Base-by-base conservation (phyloP, 2,113 vertebrate species). In the Naja naja region DNA sequence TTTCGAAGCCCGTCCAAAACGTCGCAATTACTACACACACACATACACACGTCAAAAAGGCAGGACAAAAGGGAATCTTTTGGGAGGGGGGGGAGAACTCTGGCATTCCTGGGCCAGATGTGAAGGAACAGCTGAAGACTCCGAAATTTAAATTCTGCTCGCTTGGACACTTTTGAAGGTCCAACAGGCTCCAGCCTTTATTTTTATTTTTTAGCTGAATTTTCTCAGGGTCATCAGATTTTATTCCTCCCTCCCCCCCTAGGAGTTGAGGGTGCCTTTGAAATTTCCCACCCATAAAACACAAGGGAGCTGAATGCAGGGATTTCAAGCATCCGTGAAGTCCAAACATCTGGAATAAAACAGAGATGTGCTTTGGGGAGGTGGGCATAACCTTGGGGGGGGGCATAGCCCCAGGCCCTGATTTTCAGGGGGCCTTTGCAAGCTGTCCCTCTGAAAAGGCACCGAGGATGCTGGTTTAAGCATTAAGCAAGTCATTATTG, bases 21-120 rank as follows among this genome's bases (percentile, higher is more conserved):
- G 92, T 93, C 92, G 4, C 93, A 92, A 74, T 91, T 92, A 55
- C 92, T 89, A 74, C 89, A 34, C 30, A 34, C 14, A 16, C 27
- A n/a, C 30, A n/a, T 30, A 69, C 30, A 6, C 12, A 93, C 92
- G 89, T 85, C 89, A 45, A 60, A 87, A 87, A 93, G 91, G 93
- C 94, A 96, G 94, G 3, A 74, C 55, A 95, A 94, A 95, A 96
- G 95, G 16, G 91, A 91, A 56, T 27, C 64, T 94, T 95, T 14
- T 5, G 39, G 12, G 55, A 0, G 58, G 27, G 1, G 49, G 25
- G 0, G 25, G 2, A 1, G 9, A 14, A 69, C 20, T 1, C 22
- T 49, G n/a, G 34, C 45, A 87, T 90, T 87, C n/a, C 55, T 43
- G 22, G 45, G 43, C 55, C 49, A 87, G 45, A 27, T 93, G 53